Base-by-base conservation (phyloP, 2,888 invertebrate species). In the Brachyptera risi region DNA sequence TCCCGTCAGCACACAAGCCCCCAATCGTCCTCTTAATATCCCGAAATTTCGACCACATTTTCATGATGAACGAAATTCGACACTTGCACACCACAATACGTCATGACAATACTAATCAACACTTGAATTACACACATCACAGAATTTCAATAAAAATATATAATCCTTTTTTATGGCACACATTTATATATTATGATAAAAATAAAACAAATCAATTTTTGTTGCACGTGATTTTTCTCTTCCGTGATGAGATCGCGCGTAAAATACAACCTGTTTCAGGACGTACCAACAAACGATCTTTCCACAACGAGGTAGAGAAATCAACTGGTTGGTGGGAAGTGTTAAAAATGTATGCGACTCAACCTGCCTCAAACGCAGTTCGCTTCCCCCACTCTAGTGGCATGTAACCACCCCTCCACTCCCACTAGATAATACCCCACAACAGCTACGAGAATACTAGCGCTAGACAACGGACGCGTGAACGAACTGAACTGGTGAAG, bases 111-210 rank as follows among this genome's bases (percentile, higher is more conserved):
- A 21, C 49, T 21, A 4, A 24, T 21, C 17, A 49, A 9, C 26
- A 24, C n/a, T 31, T 11, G 31, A 31, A 31, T 11, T 17, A 5
- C n/a, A 44, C 44, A 44, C 44, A 44, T 44, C 44, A 44, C 44
- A 44, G 17, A 38, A 3, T n/a, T n/a, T n/a, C n/a, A n/a, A 44
- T 19, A 44, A 11, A 19, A 3, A 17, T 11, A 44, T n/a, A 44
- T 44, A 44, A 44, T 44, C 44, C 44, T 44, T 44, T 11, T 17
- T 11, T 19, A 44, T 44, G 15, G 44, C 44, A 44, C 44, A 44
- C 44, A 44, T 44, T 44, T 44, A 44, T 19, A 44, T 21, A 31
- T n/a, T n/a, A n/a, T 7, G 11, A 7, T 7, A 13, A 49, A n/a
- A 49, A 19, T 49, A 44, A 17, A 17, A n/a, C n/a, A n/a, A n/a